phyloP scores from a whole-genome alignment of 2,888 invertebrate genomes.

The Mimas tiliae region DNA sequence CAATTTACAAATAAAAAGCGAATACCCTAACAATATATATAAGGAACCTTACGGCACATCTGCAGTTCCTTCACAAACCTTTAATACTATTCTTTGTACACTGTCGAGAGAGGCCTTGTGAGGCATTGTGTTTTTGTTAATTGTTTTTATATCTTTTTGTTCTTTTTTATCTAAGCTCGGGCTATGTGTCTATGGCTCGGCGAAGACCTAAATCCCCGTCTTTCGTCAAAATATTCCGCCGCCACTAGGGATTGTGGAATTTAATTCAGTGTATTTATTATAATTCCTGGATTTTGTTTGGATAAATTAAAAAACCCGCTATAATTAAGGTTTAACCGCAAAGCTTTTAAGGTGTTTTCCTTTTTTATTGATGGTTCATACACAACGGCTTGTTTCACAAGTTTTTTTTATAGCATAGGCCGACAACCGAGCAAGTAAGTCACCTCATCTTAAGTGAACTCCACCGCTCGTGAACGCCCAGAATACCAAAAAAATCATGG shows the following conservation, averaged over 20 bases:
- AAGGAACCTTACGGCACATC: no score
- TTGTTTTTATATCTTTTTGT: no score
- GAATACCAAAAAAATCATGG: no score
- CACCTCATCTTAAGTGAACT: no score
- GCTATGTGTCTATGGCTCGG: no score
- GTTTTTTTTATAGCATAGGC: no score
- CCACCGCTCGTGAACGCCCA: no score
- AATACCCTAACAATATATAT: no score
- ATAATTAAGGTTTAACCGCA: not conserved
- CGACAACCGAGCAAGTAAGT: no score
- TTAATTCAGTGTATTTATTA: not conserved
- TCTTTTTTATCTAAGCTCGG: not conserved
- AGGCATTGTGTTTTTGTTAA: not conserved
- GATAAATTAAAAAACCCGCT: not conserved
- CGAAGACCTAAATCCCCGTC: not conserved
- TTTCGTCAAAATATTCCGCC: not conserved
- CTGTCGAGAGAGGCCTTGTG: not conserved
- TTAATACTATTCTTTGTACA: no score
- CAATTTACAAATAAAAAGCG: no score
- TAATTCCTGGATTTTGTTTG: not conserved
- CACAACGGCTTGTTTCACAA: not conserved
- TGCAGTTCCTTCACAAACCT: no score
- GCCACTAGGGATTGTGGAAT: not conserved
- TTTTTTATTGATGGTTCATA: not conserved
- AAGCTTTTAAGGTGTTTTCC: not conserved